Percentiles rank a stretch among this genome's conserved stretches.
Evolutionary conservation across 2,888 invertebrate species (phyloP).

Genomic region (Tenodera sinensis): DNA sequence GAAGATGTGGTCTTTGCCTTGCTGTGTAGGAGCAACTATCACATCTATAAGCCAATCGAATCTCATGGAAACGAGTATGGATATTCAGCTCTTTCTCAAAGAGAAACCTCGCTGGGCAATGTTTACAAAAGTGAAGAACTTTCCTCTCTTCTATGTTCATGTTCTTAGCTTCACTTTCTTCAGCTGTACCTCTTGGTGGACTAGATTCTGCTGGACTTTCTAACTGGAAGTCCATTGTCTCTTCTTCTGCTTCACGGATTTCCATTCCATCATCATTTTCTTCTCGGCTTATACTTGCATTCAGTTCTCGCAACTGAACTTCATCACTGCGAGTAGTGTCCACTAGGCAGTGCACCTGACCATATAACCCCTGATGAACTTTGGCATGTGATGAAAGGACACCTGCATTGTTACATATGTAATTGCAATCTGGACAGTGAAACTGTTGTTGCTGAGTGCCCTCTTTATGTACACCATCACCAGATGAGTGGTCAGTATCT

Average conservation of each 20-base stretch:
- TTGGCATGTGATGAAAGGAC: slow-evolving; percentile 53
- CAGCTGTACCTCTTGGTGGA: not conserved
- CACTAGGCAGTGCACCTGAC: slow-evolving; percentile 67
- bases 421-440: slow-evolving; percentile 76
- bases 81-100: slow-evolving; percentile 66
- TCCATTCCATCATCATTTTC: slow-evolving; percentile 13
- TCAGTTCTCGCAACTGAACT: slow-evolving; percentile 57
- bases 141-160: not conserved
- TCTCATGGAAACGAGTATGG: slow-evolving; percentile 68
- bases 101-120: slow-evolving; percentile 73
- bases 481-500: not conserved
- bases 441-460: slow-evolving; percentile 35
- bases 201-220: not conserved
- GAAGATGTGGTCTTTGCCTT: slow-evolving; percentile 63
- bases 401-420: slow-evolving; percentile 66
- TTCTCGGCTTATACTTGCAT: slow-evolving; percentile 23
- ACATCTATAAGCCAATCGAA: slow-evolving; percentile 63
- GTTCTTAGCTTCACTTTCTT: not conserved
- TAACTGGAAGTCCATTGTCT: slow-evolving; percentile 28
- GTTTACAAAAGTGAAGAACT: slow-evolving; percentile 66
- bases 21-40: slow-evolving; percentile 75
- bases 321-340: slow-evolving; percentile 63
- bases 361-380: slow-evolving; percentile 67
- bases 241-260: slow-evolving; percentile 24
- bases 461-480: not conserved